Conservation (phyloP, 2,797 vertebrate species). For the Crax fasciolata region DNA sequence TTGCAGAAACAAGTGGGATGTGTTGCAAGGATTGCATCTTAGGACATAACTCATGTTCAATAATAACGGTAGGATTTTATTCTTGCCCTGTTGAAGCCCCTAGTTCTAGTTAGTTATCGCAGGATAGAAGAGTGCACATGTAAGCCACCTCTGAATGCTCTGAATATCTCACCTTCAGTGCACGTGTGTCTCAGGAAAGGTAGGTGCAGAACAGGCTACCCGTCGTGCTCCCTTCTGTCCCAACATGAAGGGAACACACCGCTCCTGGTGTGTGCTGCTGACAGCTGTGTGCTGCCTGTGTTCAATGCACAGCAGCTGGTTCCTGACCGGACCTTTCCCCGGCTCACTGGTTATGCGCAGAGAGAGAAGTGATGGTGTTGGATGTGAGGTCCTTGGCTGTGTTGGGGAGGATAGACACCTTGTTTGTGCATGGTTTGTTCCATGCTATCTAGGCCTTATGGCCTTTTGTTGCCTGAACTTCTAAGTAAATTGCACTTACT, state of each 20-base stretch:
- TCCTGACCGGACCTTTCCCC: neutral
- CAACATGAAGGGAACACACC: neutral
- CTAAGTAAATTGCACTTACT: neutral
- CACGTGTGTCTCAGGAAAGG: neutral
- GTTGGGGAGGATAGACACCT: neutral
- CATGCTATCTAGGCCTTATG: neutral
- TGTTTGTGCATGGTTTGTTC: neutral
- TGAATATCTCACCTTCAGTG: neutral
- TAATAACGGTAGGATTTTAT: slow-evolving; percentile 28
- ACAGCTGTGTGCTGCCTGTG: neutral
- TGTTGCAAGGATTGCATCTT: neutral
- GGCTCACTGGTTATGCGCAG: neutral
- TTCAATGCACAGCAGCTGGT: neutral
- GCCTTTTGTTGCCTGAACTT: neutral
- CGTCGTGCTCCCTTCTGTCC: neutral
- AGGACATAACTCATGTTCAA: neutral
- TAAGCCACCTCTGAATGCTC: neutral
- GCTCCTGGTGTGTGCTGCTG: rapidly evolving
- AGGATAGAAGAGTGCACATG: neutral
- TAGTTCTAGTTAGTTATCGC: neutral
- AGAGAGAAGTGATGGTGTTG: neutral
- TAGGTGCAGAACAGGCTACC: neutral
- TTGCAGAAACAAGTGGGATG: neutral
- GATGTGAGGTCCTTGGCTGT: neutral
- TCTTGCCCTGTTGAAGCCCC: slow-evolving; percentile 3